A percentile compares a stretch with the other conserved stretches of the same genome.
Evolutionary conservation across 2,797 vertebrate genomes (phyloP).

Genomic region (Clarias fuscus): DNA sequence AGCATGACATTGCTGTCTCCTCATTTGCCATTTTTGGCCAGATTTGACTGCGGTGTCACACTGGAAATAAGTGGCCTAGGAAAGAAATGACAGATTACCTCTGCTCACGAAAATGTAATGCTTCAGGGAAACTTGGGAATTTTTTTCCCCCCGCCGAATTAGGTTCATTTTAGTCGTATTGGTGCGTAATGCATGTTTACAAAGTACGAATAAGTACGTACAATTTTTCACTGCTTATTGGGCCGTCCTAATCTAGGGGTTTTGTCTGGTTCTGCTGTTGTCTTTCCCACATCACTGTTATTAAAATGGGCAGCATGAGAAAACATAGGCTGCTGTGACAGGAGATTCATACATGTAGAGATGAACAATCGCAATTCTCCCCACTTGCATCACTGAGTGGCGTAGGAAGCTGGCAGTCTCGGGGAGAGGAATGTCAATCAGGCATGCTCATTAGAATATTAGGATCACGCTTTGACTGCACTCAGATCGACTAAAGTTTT

Average conservation of each 20-base stretch:
- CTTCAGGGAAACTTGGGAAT: neutral
- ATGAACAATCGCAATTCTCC: constrained; percentile 27
- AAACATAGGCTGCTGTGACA: constrained; percentile 25
- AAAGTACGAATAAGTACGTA: neutral
- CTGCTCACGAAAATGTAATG: neutral
- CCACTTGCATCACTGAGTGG: constrained; percentile 33
- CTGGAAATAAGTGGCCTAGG: neutral
- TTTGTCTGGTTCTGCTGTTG: neutral
- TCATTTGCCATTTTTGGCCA: constrained; percentile 17
- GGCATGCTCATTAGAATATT: constrained; percentile 26
- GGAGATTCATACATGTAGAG: constrained; percentile 29
- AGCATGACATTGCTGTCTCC: constrained; percentile 13
- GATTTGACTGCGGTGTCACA: constrained; percentile 2
- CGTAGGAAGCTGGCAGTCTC: constrained; percentile 27
- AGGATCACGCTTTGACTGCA: constrained; percentile 9
- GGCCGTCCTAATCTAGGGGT: neutral
- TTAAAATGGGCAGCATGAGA: constrained; percentile 12
- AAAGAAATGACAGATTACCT: neutral
- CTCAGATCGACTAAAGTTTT: neutral
- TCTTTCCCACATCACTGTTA: constrained; percentile 2
- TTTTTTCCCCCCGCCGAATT: no score
- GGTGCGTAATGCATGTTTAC: neutral
- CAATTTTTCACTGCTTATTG: neutral
- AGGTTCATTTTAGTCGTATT: neutral
- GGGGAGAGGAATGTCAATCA: constrained; percentile 23